Evolutionary conservation across 1,140 invertebrate species (phyloP).

Genomic region (Charaxes varanes): DNA sequence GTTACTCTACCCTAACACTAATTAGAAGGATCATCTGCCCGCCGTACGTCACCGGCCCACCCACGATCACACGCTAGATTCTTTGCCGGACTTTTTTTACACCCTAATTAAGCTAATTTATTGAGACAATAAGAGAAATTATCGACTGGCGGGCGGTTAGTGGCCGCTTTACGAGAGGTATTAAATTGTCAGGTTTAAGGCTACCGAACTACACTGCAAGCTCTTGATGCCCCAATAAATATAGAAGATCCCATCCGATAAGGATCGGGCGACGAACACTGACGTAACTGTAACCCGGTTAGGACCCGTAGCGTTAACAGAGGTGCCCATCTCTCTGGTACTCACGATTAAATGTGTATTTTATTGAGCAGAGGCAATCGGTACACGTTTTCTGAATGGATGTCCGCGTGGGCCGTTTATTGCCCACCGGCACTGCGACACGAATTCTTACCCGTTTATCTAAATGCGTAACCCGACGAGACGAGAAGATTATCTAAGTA

Average conservation of each 20-base stretch:
- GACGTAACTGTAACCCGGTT: slow-evolving; percentile 17
- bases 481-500: slow-evolving; percentile 10
- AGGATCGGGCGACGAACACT: slow-evolving; percentile 10
- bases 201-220: slow-evolving; percentile 57
- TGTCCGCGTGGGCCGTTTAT: slow-evolving; percentile 19
- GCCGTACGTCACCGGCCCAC: slow-evolving; percentile 33
- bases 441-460: slow-evolving; percentile 17
- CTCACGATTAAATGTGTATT: slow-evolving; percentile 36
- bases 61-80: slow-evolving; percentile 52
- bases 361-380: slow-evolving; percentile 24
- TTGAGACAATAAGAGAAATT: slow-evolving; percentile 66
- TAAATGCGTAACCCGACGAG: slow-evolving; percentile 15
- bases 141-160: slow-evolving; percentile 42
- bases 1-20: slow-evolving; percentile 10
- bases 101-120: slow-evolving; percentile 72
- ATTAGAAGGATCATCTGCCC: slow-evolving; percentile 16
- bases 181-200: slow-evolving; percentile 56
- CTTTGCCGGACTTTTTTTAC: slow-evolving; percentile 51
- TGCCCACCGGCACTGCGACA: slow-evolving; percentile 10
- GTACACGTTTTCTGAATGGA: slow-evolving; percentile 10
- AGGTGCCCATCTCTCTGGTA: slow-evolving; percentile 33
- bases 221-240: slow-evolving; percentile 51
- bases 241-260: slow-evolving; percentile 57
- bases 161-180: slow-evolving; percentile 59
- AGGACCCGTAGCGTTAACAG: slow-evolving; percentile 36